Evolutionary conservation across 1,140 invertebrate genomes (phyloP), one percentile per base, ranked within the genome.

Genomic region (Danaus melanippus): DNA sequence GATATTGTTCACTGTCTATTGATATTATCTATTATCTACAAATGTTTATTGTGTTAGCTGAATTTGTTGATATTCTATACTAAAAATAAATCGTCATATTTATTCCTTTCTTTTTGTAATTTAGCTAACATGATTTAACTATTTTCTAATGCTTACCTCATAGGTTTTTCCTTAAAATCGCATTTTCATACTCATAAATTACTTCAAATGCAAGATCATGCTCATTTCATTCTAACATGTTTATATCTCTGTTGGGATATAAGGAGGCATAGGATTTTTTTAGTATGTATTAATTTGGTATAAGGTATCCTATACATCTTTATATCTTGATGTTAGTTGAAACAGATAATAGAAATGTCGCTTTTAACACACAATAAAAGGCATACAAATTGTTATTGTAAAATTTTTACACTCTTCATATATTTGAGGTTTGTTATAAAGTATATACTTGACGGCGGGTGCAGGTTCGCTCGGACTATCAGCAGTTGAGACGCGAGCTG

Each of bases 381-480:
- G 21, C 21, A 32, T 32, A 32, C 12, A 15, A 42, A 10, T 11
- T 47, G 12, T 44, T 44, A n/a, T 46, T 12, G 11, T 44, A 17
- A n/a, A 32, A 11, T 46, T 40, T 32, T 21, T 32, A 12, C 17
- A 8, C 10, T 12, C 8, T 46, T 12, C 12, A 10, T n/a, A 45
- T 10, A 44, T 50, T 10, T 11, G 6, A 42, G 12, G 9, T 8
- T 41, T 9, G 32, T 15, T 40, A 8, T 44, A 44, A 11, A 39
- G 39, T 12, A 42, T 42, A 1, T 49, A 15, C 42, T 43, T 10
- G 53, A 3, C 12, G 40, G 12, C 42, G 11, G 48, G 51, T 58
- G 15, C 66, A 88, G 87, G 87, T 87, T 50, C 81, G 79, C 40
- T 86, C 86, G 8, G 87, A 88, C 66, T 88, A 88, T 60, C 79